Evolutionary conservation across 2,113 vertebrate genomes (phyloP), one percentile per base, ranked within the genome.

Genomic region (Salvelinus namaycush): DNA sequence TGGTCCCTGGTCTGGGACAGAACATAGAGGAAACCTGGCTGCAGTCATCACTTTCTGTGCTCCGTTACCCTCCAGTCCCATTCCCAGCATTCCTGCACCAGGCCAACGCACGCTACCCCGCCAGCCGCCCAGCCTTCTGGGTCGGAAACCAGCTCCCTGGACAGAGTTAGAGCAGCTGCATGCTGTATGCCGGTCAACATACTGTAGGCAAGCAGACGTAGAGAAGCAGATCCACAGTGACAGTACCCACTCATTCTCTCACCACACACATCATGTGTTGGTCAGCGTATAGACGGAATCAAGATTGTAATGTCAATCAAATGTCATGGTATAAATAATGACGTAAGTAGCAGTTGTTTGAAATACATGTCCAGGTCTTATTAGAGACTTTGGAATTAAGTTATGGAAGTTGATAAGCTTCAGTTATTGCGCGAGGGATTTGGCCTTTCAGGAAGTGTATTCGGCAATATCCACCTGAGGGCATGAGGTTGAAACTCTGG

Each of bases 51-150:
- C 12, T 18, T 57, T 79, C 51, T n/a, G 1, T 66, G 71, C 31
- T 24, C 68, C 26, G 5, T 72, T 81, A 59, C 62, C 44, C 39
- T 4, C 72, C 66, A 11, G n/a, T 49, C 74, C 74, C 68, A 75
- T 83, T 81, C 74, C 68, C 77, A 81, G 76, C 83, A 88, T 87
- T 87, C 79, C 78, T 81, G 65, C 68, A 51, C 48, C 72, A 74
- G 76, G 64, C 73, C 49, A 18, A 49, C 74, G 44, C 39, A 67
- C 65, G 57, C 20, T 48, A 16, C 11, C 68, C 48, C 24, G 24
- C 27, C 54, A 59, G 14, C 51, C 54, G 31, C 65, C 51, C 44
- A 62, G 75, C 62, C 71, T 66, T 3, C 26, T 29, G 24, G 48
- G 69, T 27, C 39, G 34, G 69, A 79, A 81, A 76, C 72, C 66